Evolutionary conservation across 2,797 vertebrate species (phyloP), one percentile per base, ranked within the genome.

Genomic region (Nyctalus aviator): DNA sequence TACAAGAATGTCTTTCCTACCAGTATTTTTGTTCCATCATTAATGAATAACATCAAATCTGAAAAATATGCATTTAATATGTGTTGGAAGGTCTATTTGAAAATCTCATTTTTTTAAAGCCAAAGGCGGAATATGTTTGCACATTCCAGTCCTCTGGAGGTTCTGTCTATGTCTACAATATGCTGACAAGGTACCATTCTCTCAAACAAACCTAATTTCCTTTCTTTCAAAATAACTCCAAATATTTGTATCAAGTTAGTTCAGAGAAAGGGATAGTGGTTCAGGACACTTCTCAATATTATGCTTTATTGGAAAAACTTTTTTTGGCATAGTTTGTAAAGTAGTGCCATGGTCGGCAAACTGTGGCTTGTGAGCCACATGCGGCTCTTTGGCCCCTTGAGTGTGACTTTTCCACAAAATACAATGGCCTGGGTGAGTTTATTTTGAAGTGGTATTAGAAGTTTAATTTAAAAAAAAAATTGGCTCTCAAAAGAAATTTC

Each of bases 121-220:
- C 88, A 97, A 97, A 97, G 44, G 62, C 96, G 75, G 94, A 97
- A 97, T 82, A 75, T 95, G 96, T 97, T 89, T 94, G 8, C 83
- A 95, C 30, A 50, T 83, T n/a, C 73, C 44, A 95, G 18, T 90
- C 48, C 95, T 88, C 94, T 86, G 78, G 92, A 97, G 87, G 55
- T 88, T 59, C 73, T 96, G 64, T 96, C 84, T 96, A 9, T 50
- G 59, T 95, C 94, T 93, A 20, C 72, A 94, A 72, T 90, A 95
- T 91, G 91, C 86, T 96, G 96, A 97, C 87, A 97, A 96, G 86
- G 35, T 93, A 97, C 90, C 62, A 76, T 88, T 94, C 62, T 96
- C 84, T 81, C 94, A 96, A 97, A 82, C 77, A 98, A 98, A 98
- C 95, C 79, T 97, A 97, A 98, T 97, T 97, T 98, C 84, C 84